phyloP scores from a whole-genome alignment of 2,797 vertebrate genomes.

The Rhabdomys pumilio region DNA sequence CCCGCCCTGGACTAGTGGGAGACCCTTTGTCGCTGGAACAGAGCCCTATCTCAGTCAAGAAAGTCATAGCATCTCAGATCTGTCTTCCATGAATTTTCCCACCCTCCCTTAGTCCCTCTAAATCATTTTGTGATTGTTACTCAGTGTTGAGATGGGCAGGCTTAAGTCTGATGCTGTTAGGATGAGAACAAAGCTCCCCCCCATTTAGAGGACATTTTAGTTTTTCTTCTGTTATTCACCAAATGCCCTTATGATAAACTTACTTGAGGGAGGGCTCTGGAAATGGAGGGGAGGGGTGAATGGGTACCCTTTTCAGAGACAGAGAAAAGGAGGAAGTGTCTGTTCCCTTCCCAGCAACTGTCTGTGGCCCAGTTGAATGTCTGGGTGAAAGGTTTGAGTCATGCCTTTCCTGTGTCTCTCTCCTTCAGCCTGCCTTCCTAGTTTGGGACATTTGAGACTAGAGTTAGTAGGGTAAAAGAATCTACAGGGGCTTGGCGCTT shows the following conservation, averaged over 20 bases:
- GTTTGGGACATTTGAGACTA: neutral
- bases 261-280: neutral
- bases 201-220: conserved; percentile 1
- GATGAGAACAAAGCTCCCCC: neutral
- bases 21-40: neutral
- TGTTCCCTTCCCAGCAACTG: neutral
- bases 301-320: neutral
- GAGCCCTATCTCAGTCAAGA: neutral
- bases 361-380: neutral
- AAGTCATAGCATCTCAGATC: neutral
- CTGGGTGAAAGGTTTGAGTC: neutral
- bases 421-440: neutral
- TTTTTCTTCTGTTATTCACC: neutral
- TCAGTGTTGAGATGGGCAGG: neutral
- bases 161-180: conserved; percentile 17
- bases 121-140: conserved; percentile 39
- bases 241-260: neutral
- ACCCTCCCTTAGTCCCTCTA: neutral
- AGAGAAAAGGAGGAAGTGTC: neutral
- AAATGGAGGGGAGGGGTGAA: neutral
- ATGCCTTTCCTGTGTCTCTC: neutral
- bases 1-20: neutral
- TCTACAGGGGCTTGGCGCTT: neutral
- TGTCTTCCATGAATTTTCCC: conserved; percentile 47
- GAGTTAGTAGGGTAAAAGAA: neutral